Conservation (phyloP, 2,113 vertebrate species). For the Struthio camelus region DNA sequence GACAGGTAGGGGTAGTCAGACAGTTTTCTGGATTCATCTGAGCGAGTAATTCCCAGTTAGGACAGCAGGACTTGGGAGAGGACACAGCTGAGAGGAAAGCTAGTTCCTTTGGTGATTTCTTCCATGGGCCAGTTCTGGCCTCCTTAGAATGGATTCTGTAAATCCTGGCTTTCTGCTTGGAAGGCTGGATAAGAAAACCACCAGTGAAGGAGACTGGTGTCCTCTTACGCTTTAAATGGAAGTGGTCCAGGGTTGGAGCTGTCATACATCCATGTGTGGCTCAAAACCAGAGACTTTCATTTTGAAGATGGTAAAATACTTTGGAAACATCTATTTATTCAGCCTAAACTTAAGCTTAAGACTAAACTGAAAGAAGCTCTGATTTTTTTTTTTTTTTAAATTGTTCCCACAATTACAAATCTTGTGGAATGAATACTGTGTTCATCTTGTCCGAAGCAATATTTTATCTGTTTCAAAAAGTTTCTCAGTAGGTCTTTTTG, state of each 20-base stretch:
- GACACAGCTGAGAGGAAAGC: not conserved
- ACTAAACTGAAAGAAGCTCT: not conserved
- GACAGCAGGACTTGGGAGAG: not conserved
- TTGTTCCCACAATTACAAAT: not conserved
- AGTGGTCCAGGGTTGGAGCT: not conserved
- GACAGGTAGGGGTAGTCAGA: not conserved
- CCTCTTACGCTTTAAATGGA: not conserved
- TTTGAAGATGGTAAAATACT: not conserved
- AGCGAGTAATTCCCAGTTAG: not conserved
- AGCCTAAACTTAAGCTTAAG: not conserved
- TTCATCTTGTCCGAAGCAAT: not conserved
- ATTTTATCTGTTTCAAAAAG: not conserved
- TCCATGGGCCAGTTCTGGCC: not conserved
- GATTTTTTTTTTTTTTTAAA: not conserved
- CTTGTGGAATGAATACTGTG: not conserved
- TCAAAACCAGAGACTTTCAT: not conserved
- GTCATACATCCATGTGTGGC: not conserved
- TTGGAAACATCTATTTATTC: not conserved
- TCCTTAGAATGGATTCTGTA: not conserved
- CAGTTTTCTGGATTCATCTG: not conserved
- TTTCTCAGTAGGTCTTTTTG: not conserved
- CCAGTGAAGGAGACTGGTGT: not conserved
- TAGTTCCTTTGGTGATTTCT: not conserved
- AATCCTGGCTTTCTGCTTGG: not conserved
- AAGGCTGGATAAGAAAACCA: not conserved